Evolutionary conservation across 2,113 vertebrate species (phyloP).

Genomic region (Pituophis catenifer): DNA sequence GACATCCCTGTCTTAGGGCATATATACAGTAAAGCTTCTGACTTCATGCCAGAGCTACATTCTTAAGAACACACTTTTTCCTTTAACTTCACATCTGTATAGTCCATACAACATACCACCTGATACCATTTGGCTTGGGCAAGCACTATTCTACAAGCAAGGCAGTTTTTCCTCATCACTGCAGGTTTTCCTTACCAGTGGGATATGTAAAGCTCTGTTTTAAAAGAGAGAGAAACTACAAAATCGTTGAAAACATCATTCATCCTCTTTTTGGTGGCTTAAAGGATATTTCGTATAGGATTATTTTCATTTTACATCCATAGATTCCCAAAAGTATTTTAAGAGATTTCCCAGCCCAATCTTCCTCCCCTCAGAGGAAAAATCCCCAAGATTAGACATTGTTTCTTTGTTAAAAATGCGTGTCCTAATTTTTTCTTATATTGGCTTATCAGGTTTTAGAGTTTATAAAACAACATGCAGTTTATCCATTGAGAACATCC

Average conservation of each 20-base stretch:
- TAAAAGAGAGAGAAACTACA: background rate
- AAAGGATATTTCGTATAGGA: background rate
- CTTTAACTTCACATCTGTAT: background rate
- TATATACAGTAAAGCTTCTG: background rate
- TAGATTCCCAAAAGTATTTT: background rate
- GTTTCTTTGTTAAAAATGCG: background rate
- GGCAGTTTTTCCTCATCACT: background rate
- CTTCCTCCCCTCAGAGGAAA: background rate
- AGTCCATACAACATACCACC: background rate
- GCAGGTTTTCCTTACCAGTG: background rate
- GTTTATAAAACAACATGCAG: background rate
- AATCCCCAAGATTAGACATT: background rate
- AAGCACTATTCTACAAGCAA: background rate
- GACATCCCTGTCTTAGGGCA: background rate
- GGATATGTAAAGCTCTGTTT: background rate
- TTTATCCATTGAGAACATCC: background rate
- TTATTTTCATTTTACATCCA: background rate
- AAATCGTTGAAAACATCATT: background rate
- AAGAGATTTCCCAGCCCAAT: background rate
- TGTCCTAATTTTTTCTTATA: background rate
- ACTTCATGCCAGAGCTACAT: too few species aligned
- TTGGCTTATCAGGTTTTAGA: background rate
- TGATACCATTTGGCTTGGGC: background rate
- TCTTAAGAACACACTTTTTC: background rate
- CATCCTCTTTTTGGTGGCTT: background rate